Evolutionary conservation across 2,113 vertebrate genomes (phyloP), one percentile per base, ranked within the genome.

Genomic region (Eonycteris spelaea): DNA sequence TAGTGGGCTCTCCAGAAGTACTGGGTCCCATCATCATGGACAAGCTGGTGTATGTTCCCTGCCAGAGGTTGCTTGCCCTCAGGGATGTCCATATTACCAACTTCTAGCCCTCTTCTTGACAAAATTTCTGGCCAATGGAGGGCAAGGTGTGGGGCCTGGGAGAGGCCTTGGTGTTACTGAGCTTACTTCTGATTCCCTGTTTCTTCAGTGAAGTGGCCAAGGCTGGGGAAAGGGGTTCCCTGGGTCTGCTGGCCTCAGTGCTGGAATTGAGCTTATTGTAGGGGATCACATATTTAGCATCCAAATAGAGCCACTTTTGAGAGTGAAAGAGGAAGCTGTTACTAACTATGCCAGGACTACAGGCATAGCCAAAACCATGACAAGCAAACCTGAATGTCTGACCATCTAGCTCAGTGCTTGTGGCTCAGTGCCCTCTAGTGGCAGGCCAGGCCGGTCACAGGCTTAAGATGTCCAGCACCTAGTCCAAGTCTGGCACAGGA

Each of bases 401-500:
- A 13, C 74, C 48, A 51, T 26, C 21, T 15, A 48, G 70, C 45
- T 92, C 74, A 35, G 82, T 22, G 80, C 68, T 61, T 45, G 3
- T 90, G 70, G 22, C 26, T 82, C 3, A 1, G 55, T 24, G 45
- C 96, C 93, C 90, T 73, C 97, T 95, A 43, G 86, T 93, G 95
- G 59, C 51, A 4, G 7, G 16, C 73, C 3, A n/a, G 78, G 67
- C 26, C 40, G 80, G 51, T 28, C n/a, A 74, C 75, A 35, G 24
- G 40, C 75, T 48, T 67, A 89, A 61, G 71, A 55, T 4, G 1
- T 40, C 7, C 14, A 0, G 30, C 13, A 7, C 30, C 63, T 18
- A 48, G 7, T 61, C 48, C 55, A 24, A 11, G 6, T 13, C 12
- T 4, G 22, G 7, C 48, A 43, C 38, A 48, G 78, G 45, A 33